Evolutionary conservation across 2,888 invertebrate species (phyloP), one percentile per base, ranked within the genome.

Genomic region (Harpalus rufipes): DNA sequence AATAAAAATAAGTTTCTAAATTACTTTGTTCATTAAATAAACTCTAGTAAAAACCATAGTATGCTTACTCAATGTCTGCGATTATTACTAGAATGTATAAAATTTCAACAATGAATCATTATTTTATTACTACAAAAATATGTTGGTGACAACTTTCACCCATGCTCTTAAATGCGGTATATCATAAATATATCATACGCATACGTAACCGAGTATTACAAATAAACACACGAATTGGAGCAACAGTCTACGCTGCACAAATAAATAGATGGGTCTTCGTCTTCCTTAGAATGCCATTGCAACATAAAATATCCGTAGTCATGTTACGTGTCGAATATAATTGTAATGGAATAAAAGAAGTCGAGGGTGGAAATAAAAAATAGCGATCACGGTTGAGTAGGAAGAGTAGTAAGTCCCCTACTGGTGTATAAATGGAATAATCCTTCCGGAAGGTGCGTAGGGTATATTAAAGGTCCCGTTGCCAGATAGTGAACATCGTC

Each of bases 391-490:
- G 58, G 81, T 68, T 56, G 68, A 81, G 25, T 16, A 58, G 68
- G 32, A 65, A 12, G 12, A 14, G n/a, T 16, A 41, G 78, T 16
- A 39, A 18, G 56, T 84, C 84, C 84, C 84, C 84, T 56, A 59
- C 18, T 58, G 58, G 61, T 84, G 61, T 84, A 51, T 84, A 84
- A 84, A 84, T 84, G 78, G 84, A 84, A 76, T 78, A 84, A 84
- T 84, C 84, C 84, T 84, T 84, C 84, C 84, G 84, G 76, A 84
- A 84, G 81, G 76, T 59, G 79, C 59, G 65, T 81, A 78, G 58
- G 58, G 80, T 81, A 81, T 56, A 68, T 81, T 72, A 58, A 68
- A 81, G 63, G 81, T 78, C 78, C 78, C 78, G 78, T 61, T 81
- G 59, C 32, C 61, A 80, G 58, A 59, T 61, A 80, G 44, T 51